These are phyloP conservation scores for Drosophila sp. DNA, from an alignment of 1,140 invertebrate genomes.

Conservation along the genomic window DNA sequence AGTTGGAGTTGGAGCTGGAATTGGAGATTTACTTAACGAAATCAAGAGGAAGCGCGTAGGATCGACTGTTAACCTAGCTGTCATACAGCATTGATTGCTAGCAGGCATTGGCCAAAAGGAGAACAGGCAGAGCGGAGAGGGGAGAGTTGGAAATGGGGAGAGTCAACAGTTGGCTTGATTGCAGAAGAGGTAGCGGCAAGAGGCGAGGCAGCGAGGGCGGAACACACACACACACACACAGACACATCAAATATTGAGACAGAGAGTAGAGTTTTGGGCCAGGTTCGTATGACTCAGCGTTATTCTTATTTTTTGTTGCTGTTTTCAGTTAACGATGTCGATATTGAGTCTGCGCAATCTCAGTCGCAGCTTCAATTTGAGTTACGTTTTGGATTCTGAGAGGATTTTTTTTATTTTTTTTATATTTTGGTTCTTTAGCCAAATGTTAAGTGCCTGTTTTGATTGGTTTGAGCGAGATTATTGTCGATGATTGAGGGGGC, in stretches of 20 bases:
- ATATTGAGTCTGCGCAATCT: not conserved
- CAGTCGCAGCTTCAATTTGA: not conserved
- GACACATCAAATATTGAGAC: not conserved
- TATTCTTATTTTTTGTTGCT: slow-evolving; percentile 35
- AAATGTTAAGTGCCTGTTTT: slow-evolving; percentile 82
- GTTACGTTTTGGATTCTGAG: slow-evolving; percentile 10
- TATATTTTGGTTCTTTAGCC: slow-evolving; percentile 28
- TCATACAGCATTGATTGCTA: slow-evolving; percentile 81
- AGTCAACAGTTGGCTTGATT: slow-evolving; percentile 58
- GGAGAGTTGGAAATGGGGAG: not conserved
- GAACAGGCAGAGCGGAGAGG: not conserved
- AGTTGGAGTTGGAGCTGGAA: slow-evolving; percentile 5
- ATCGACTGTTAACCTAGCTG: slow-evolving; percentile 81
- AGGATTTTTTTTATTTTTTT: not conserved
- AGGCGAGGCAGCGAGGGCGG: slow-evolving; percentile 39
- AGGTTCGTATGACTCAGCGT: slow-evolving; percentile 65
- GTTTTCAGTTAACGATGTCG: slow-evolving; percentile 58
- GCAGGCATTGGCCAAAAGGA: slow-evolving; percentile 50
- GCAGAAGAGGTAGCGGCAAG: slow-evolving; percentile 5
- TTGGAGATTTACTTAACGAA: slow-evolving; percentile 80
- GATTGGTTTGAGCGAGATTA: slow-evolving; percentile 75
- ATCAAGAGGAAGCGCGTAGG: slow-evolving; percentile 82
- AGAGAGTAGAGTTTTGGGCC: slow-evolving; percentile 40
- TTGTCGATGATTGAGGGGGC: slow-evolving; percentile 50
- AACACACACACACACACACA: slow-evolving; percentile 29